Evolutionary conservation across 2,888 invertebrate genomes (phyloP).

Genomic region (Xestia sexstrigata): DNA sequence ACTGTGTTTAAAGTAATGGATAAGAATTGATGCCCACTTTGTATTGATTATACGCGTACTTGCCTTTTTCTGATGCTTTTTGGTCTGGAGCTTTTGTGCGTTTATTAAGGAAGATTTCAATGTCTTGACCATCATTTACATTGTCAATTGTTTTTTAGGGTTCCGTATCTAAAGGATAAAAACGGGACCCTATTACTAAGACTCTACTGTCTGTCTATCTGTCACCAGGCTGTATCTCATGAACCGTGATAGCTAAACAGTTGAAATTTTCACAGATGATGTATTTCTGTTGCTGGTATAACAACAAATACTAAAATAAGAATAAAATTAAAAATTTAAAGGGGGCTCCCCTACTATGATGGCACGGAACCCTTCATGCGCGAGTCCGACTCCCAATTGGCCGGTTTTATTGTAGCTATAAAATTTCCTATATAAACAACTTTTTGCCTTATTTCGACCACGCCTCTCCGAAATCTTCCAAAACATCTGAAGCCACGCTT

Average conservation of each 20-base stretch:
- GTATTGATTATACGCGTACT: conserved; percentile 31
- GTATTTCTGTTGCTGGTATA: too few relatives aligned
- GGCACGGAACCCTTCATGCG: too few relatives aligned
- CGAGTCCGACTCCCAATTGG: too few relatives aligned
- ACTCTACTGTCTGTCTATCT: too few relatives aligned
- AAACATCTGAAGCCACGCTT: conserved; percentile 24
- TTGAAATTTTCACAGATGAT: too few relatives aligned
- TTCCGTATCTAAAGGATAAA: too few relatives aligned
- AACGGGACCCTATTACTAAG: too few relatives aligned
- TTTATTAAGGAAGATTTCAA: background rate
- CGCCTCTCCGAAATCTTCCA: conserved; percentile 1
- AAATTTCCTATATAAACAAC: background rate
- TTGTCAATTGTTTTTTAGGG: background rate
- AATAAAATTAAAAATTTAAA: too few relatives aligned
- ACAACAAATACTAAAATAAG: too few relatives aligned
- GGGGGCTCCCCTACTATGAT: too few relatives aligned
- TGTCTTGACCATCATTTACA: background rate
- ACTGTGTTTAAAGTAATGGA: conserved; percentile 51
- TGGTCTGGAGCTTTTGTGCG: background rate
- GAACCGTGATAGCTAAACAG: too few relatives aligned
- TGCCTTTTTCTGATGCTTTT: conserved; percentile 10
- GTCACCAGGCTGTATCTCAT: too few relatives aligned
- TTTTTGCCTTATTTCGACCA: background rate
- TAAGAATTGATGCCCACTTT: conserved; percentile 33
- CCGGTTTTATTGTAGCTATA: background rate